Percentiles rank a stretch among this genome's conserved stretches.
These are phyloP conservation scores for Colinus virginianus DNA, from an alignment of 2,113 vertebrate species.

Conservation along the genomic window DNA sequence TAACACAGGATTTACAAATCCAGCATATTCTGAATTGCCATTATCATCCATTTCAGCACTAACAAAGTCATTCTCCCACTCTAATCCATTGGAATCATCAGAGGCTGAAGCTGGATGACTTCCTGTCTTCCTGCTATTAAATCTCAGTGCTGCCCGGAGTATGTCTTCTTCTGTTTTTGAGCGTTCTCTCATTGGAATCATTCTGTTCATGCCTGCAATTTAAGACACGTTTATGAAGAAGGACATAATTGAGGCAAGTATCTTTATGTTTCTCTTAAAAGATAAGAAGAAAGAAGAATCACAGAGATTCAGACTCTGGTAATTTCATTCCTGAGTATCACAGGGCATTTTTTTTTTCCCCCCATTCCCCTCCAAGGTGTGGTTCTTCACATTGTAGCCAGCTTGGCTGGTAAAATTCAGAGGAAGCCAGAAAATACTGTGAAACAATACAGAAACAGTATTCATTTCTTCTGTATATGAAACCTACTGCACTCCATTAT, in stretches of 20 bases:
- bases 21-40: conserved; percentile 88
- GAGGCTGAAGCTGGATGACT: conserved; percentile 91
- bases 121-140: conserved; percentile 73
- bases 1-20: conserved; percentile 93
- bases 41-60: conserved; percentile 88
- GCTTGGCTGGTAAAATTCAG: not conserved
- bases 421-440: not conserved
- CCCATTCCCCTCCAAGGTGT: no score
- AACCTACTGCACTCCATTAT: not conserved
- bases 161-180: conserved; percentile 98
- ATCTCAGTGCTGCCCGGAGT: conserved; percentile 87
- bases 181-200: conserved; percentile 88
- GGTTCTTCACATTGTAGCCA: not conserved
- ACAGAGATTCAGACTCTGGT: not conserved
- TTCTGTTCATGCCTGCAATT: conserved; percentile 89
- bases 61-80: conserved; percentile 98
- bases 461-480: not conserved
- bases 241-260: not conserved
- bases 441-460: not conserved
- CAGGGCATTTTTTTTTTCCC: not conserved
- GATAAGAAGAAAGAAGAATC: accelerated
- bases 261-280: not conserved
- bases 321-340: not conserved
- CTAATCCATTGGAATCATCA: conserved; percentile 92
- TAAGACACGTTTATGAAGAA: not conserved